These are phyloP conservation scores for Anthopleura sola DNA, from an alignment of 64 coral and sea anemone genomes.

Conservation along the genomic window DNA sequence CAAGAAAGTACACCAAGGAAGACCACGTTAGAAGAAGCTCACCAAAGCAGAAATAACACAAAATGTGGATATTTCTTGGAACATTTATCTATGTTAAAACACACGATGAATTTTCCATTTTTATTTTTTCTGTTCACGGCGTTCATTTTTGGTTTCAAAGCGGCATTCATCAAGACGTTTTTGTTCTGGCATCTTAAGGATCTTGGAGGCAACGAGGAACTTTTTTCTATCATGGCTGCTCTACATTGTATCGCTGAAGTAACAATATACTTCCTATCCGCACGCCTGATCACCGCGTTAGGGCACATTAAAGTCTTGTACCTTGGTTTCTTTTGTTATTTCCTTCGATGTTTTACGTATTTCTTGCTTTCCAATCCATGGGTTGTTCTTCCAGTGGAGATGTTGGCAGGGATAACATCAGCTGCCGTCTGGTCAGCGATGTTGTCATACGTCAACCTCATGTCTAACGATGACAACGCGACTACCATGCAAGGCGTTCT, in stretches of 20 bases:
- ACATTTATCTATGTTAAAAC: background rate
- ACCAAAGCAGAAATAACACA: background rate
- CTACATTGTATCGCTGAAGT: slow-evolving; percentile 49
- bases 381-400: slow-evolving; percentile 39
- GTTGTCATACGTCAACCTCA: slow-evolving; percentile 26
- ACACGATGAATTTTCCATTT: slow-evolving; percentile 13
- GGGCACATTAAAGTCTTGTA: slow-evolving; percentile 25
- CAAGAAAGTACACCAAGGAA: background rate
- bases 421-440: slow-evolving; percentile 48
- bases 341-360: slow-evolving; percentile 26
- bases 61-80: background rate
- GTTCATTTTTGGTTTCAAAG: slow-evolving; percentile 35
- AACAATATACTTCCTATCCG: slow-evolving; percentile 27
- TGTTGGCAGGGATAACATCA: slow-evolving; percentile 50
- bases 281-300: slow-evolving; percentile 6
- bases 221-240: slow-evolving; percentile 40
- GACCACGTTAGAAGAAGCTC: no score
- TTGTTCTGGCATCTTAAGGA: slow-evolving; percentile 59
- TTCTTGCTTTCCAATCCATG: slow-evolving; percentile 22
- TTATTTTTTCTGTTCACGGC: slow-evolving; percentile 31
- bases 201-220: slow-evolving; percentile 31
- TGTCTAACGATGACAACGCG: background rate
- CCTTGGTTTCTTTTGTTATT: slow-evolving; percentile 27
- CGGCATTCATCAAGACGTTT: slow-evolving; percentile 49
- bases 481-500: slow-evolving; percentile 41